Conservation (phyloP, 2,797 vertebrate genomes). For the Oryzias sinensis region DNA sequence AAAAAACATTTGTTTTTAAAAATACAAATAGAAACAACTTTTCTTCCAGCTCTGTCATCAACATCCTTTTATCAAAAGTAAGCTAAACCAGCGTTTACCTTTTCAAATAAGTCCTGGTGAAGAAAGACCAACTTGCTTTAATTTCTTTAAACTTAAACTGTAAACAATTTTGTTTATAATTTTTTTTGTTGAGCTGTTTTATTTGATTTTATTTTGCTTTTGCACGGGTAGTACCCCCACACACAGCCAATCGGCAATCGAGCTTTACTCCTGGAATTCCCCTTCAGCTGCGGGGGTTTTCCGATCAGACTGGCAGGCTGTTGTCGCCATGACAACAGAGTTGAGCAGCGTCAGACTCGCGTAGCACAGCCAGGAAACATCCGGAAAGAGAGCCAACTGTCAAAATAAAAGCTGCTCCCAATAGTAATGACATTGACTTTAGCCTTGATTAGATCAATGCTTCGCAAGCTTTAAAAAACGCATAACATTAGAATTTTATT, state of each 20-base stretch:
- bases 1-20: no score
- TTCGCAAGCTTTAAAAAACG: not conserved
- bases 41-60: no score
- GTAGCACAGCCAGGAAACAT: not conserved
- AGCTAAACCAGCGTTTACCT: no score
- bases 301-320: slow-evolving; percentile 52
- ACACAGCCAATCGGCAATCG: slow-evolving; percentile 45
- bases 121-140: not conserved
- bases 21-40: no score
- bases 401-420: slow-evolving; percentile 38
- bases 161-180: not conserved
- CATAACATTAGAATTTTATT: no score
- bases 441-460: not conserved
- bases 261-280: slow-evolving; percentile 73
- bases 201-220: not conserved
- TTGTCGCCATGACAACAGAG: slow-evolving; percentile 33
- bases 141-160: not conserved
- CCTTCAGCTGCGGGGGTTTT: slow-evolving; percentile 75
- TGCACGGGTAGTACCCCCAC: slow-evolving; percentile 20
- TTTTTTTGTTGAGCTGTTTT: not conserved
- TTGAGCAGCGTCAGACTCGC: not conserved
- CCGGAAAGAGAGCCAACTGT: not conserved
- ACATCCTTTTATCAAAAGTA: no score
- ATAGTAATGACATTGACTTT: no score
- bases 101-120: no score